Evolutionary conservation across 2,113 vertebrate species (phyloP), one percentile per base, ranked within the genome.

Genomic region (Coregonus clupeaformis): DNA sequence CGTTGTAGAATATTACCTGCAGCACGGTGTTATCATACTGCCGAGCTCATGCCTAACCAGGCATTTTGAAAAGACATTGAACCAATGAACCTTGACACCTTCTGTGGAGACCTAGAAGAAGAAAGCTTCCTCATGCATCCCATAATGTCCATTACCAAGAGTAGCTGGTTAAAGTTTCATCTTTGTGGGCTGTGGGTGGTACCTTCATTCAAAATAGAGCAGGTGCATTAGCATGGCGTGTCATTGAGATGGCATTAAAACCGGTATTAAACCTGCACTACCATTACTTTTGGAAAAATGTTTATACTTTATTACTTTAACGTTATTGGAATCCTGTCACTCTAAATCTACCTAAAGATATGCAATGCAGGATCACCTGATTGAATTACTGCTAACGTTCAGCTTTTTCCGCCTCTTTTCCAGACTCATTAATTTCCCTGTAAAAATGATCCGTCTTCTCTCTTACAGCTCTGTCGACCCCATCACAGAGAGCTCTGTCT

Each of bases 231-330:
- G 69, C 16, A 64, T 36, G 55, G 29, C 12, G 27, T 80, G 72
- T 80, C 78, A 73, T 75, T 52, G 9, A 69, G 42, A 47, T 59
- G 55, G 16, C 73, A 75, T 74, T n/a, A 73, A 77, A 69, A 4
- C 63, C 36, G 72, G 69, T n/a, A 72, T 86, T 70, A 77, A 78
- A 77, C 66, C 14, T 14, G 18, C 69, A 65, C 12, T 24, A 75
- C 80, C 75, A 73, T 66, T 83, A 71, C 30, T 18, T 52, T 62
- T 75, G 78, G 75, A 77, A 74, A 77, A 73, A 68, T 70, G 32
- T n/a, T 76, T 82, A 75, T 18, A 60, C n/a, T 32, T 29, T 72
- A 81, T 84, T 79, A 82, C 60, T 77, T 73, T 30, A 3, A 65
- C 73, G 47, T 77, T 73, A 68, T 73, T 57, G 4, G n/a, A 14